These are phyloP conservation scores for Keiferia lycopersicella DNA, from an alignment of 2,888 invertebrate genomes.

Conservation along the genomic window DNA sequence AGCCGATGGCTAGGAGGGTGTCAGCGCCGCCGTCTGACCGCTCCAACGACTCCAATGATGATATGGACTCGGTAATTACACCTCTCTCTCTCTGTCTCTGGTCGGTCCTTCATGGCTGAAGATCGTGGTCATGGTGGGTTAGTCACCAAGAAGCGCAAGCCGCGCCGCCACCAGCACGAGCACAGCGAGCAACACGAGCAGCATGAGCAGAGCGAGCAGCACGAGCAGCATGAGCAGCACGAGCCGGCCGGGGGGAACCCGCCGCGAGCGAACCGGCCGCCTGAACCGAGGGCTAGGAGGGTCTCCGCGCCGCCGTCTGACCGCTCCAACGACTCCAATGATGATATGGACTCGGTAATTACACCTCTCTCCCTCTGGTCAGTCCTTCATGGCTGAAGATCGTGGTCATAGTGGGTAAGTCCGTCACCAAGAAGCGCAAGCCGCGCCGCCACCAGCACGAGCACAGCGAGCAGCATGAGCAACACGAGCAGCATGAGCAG, in stretches of 20 bases:
- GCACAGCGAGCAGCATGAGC: too few relatives aligned
- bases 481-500: constrained; percentile 39
- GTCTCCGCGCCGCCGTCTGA: constrained; percentile 88
- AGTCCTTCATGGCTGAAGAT: too few relatives aligned
- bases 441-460: constrained; percentile 78
- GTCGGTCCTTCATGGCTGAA: too few relatives aligned
- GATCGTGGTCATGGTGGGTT: too few relatives aligned
- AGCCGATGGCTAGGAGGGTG: constrained; percentile 80
- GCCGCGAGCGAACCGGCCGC: constrained; percentile 37
- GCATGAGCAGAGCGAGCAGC: constrained; percentile 44
- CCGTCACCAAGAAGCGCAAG: constrained; percentile 91
- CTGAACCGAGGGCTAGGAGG: constrained; percentile 80
- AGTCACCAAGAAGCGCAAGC: constrained; percentile 91
- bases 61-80: constrained; percentile 91
- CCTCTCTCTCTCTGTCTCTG: too few relatives aligned
- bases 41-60: constrained; percentile 89
- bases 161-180: constrained; percentile 76
- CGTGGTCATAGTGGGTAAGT: too few relatives aligned
- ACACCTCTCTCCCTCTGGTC: too few relatives aligned
- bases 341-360: constrained; percentile 89
- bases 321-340: constrained; percentile 90
- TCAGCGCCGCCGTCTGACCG: constrained; percentile 91
- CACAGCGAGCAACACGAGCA: constrained; percentile 58
- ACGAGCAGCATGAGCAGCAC: constrained; percentile 47
- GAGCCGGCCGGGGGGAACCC: constrained; percentile 35